A percentile compares a stretch with the other conserved stretches of the same genome.
Conservation (phyloP, 1,140 invertebrate species). For the Panagrolaimus sp. region DNA sequence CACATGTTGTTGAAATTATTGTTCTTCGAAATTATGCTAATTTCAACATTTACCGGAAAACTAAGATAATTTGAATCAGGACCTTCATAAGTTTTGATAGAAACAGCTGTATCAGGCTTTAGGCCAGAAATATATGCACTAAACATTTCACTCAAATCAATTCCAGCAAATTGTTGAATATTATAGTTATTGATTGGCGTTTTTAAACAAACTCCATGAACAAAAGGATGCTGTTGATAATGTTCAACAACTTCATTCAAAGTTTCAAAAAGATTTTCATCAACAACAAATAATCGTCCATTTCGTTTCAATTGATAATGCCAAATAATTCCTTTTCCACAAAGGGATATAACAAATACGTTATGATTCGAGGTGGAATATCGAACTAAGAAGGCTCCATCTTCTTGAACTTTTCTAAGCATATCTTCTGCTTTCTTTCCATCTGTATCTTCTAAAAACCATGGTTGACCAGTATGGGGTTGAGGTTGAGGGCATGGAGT, state of each 20-base stretch:
- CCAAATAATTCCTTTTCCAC: slow-evolving; percentile 50
- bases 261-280: slow-evolving; percentile 56
- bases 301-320: slow-evolving; percentile 57
- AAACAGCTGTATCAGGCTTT: slow-evolving; percentile 44
- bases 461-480: slow-evolving; percentile 54
- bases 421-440: slow-evolving; percentile 51
- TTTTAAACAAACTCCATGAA: slow-evolving; percentile 51
- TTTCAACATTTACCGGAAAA: slow-evolving; percentile 47
- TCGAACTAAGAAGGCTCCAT: slow-evolving; percentile 55
- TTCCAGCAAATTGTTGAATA: slow-evolving; percentile 31
- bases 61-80: slow-evolving; percentile 36
- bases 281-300: slow-evolving; percentile 57
- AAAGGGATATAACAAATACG: slow-evolving; percentile 55
- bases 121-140: slow-evolving; percentile 55
- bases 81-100: slow-evolving; percentile 39
- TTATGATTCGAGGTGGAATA: slow-evolving; percentile 47
- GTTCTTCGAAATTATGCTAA: slow-evolving; percentile 47
- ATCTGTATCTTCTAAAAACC: slow-evolving; percentile 48
- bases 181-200: slow-evolving; percentile 53
- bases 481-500: slow-evolving; percentile 55
- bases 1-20: slow-evolving; percentile 32
- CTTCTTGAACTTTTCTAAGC: slow-evolving; percentile 45
- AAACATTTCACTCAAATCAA: background rate
- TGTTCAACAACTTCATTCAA: slow-evolving; percentile 57
- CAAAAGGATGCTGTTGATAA: slow-evolving; percentile 47